Base-by-base conservation (phyloP, 1,140 invertebrate species). In the Aporrectodea caliginosa region DNA sequence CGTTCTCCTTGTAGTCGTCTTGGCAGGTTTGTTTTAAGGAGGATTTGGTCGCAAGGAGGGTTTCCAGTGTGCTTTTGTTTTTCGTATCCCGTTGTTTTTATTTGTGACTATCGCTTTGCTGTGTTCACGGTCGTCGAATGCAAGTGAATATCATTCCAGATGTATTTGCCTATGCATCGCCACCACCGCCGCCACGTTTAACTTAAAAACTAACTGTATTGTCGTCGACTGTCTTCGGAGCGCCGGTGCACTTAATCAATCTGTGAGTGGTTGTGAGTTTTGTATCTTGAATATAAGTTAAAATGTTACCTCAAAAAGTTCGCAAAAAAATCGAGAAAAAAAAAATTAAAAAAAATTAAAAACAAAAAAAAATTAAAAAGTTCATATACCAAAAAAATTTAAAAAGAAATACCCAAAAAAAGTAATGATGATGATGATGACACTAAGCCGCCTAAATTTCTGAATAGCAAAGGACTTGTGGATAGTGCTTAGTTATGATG, bases 281-380 rank as follows among this genome's bases (percentile, higher is more conserved):
- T 58, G 43, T 58, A 58, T 58, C 43, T 58, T 58, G 43, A 58
- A 58, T 58, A 58, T 58, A 58, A 58, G 43, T 58, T 58, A 58
- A 58, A 58, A 58, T 58, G 6, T 58, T 58, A 58, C 43, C 43
- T 58, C 43, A 58, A 12, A 58, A 58, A 12, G 43, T n/a, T n/a
- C n/a, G n/a, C 22, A 58, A 58, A 58, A 58, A 58, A 22, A 58
- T 12, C 6, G 43, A 58, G 22, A 22, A 58, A 58, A 58, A 58
- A 58, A 58, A 58, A 58, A 58, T 58, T 58, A 58, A 58, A 58
- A 58, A 58, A 58, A 6, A 58, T 58, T 6, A 58, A 58, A 58
- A 12, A 22, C 43, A 6, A 58, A 58, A 58, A 58, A 58, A 58
- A 22, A 58, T 12, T 22, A 58, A 58, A 58, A 58, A 58, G n/a